Evolutionary conservation across 2,797 vertebrate genomes (phyloP), one percentile per base, ranked within the genome.

Genomic region (Sebastes miniatus): DNA sequence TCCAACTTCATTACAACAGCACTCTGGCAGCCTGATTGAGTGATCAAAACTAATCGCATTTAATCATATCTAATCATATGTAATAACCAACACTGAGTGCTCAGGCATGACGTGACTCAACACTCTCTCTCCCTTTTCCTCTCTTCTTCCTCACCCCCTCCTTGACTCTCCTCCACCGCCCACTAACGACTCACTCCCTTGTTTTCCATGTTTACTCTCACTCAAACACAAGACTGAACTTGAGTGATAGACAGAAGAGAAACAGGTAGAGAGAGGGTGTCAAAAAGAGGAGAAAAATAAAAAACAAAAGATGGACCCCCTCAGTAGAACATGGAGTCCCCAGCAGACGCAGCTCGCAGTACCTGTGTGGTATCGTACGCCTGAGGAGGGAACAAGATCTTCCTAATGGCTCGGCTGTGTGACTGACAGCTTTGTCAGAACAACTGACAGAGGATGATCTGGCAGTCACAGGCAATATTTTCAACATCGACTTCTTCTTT

Each of bases 1-100:
- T 81, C 88, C 89, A 92, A 47, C 78, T 93, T 90, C 88, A 89
- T 91, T 90, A 92, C 81, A 86, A 83, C 79, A 79, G 77, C 80
- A 77, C 87, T 89, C 84, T 69, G 78, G 79, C 83, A 73, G 79
- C n/a, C 88, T 92, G 91, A 95, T 89, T 92, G 92, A 95, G 88
- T 88, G 90, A 94, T 93, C 91, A 88, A 87, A 89, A 69, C 75
- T 92, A 94, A 93, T 93, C 80, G 9, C 84, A 83, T 91, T 91
- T 93, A 94, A 94, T 94, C 90, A 87, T 74, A 88, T 89, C 84
- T 91, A 92, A 94, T 93, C 90, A 89, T 73, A 91, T 89, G 82
- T 90, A 90, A 92, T 93, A 91, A 90, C 84, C 86, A 83, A 88
- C 80, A 84, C 79, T 25, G 81, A 69, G 84, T 79, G 86, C 85